Evolutionary conservation across 2,888 invertebrate species (phyloP).

Genomic region (Orchesellides sinensis): DNA sequence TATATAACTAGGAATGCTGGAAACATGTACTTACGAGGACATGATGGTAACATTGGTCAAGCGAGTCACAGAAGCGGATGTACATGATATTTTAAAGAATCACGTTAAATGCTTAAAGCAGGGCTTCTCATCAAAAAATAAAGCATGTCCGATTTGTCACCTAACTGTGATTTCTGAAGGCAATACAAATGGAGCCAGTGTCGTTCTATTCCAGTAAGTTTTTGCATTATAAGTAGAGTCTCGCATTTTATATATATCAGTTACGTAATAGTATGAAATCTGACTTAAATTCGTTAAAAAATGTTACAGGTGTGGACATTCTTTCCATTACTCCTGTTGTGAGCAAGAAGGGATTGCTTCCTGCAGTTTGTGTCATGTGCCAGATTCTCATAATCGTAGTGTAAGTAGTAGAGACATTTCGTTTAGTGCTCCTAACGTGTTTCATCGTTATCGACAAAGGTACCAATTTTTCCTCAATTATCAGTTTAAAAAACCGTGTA

Average conservation of each 20-base stretch:
- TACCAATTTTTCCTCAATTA: not conserved
- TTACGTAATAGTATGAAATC: not conserved
- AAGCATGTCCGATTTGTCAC: constrained; percentile 69
- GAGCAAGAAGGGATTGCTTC: constrained; percentile 46
- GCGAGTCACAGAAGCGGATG: constrained; percentile 83
- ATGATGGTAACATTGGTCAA: constrained; percentile 84
- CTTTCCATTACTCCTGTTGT: constrained; percentile 74
- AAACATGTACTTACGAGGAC: constrained; percentile 87
- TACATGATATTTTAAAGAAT: constrained; percentile 79
- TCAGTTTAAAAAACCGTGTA: too few species aligned
- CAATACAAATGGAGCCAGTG: constrained; percentile 38
- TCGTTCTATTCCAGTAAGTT: constrained; percentile 75
- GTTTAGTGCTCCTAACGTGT: constrained; percentile 63
- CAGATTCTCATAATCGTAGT: constrained; percentile 21
- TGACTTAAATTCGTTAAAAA: too few species aligned
- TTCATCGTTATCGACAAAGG: constrained; percentile 46
- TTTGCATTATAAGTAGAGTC: constrained; percentile 6
- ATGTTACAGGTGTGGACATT: constrained; percentile 75
- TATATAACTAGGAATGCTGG: constrained; percentile 82
- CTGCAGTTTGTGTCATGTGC: constrained; percentile 62
- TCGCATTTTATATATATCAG: not conserved
- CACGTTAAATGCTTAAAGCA: constrained; percentile 68
- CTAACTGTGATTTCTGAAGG: constrained; percentile 49
- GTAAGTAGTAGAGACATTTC: constrained; percentile 61
- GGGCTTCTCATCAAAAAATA: constrained; percentile 69